Percentiles rank a stretch among this genome's conserved stretches.
Conservation (phyloP, 2,113 vertebrate species). For the Garra rufa region DNA sequence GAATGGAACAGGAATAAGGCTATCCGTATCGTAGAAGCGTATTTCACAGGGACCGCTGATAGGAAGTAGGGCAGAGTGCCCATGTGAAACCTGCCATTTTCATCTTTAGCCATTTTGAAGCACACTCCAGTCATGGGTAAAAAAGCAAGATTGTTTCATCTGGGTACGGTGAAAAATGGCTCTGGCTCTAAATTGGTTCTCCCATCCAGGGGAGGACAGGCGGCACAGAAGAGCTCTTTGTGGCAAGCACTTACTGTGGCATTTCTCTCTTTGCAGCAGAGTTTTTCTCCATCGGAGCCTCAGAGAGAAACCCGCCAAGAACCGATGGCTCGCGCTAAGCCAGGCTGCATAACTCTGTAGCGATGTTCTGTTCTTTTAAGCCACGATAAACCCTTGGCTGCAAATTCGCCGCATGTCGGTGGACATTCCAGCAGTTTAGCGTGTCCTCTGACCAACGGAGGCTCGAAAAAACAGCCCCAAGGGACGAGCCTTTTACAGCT, state of each 20-base stretch:
- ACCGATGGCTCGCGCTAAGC: not conserved
- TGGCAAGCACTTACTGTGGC: constrained; percentile 40
- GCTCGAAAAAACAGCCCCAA: constrained; percentile 31
- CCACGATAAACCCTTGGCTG: constrained; percentile 7
- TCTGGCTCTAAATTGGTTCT: constrained; percentile 51
- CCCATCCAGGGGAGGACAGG: constrained; percentile 36
- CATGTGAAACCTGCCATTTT: constrained; percentile 57
- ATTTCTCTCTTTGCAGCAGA: not conserved
- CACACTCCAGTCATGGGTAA: constrained; percentile 49
- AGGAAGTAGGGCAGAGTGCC: constrained; percentile 42
- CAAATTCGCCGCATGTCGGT: constrained; percentile 1
- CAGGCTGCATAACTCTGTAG: not conserved
- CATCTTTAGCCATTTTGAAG: constrained; percentile 53
- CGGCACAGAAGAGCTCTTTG: constrained; percentile 24
- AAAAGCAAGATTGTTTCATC: constrained; percentile 52
- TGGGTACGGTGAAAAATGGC: constrained; percentile 39
- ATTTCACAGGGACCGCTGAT: constrained; percentile 39
- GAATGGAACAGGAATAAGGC: constrained; percentile 26
- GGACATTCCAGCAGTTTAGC: constrained; percentile 45
- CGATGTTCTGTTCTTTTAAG: constrained; percentile 9
- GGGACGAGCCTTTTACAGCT: constrained; percentile 31
- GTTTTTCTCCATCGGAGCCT: not conserved
- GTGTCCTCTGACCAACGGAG: constrained; percentile 46
- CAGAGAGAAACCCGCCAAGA: not conserved
- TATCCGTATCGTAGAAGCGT: constrained; percentile 27